Evolutionary conservation across 92 coral and sea anemone genomes (phyloP).

Genomic region (Bergia puertoricense): DNA sequence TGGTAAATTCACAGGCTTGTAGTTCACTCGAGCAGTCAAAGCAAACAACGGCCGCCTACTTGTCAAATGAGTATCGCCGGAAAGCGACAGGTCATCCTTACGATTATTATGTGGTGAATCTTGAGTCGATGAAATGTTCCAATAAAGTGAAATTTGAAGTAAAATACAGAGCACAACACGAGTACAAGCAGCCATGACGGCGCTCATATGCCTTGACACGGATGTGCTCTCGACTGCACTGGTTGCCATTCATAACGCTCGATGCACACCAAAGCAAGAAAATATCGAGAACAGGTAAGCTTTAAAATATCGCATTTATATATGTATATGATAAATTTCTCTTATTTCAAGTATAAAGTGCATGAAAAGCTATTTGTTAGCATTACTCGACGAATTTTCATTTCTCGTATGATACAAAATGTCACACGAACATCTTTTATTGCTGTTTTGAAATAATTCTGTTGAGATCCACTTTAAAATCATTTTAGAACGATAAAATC

Average conservation of each 20-base stretch:
- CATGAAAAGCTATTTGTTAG: constrained; percentile 19
- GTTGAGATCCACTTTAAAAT: constrained; percentile 7
- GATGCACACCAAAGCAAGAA: constrained; percentile 6
- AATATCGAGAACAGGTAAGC: constrained; percentile 13
- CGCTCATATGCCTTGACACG: not conserved
- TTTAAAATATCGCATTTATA: constrained; percentile 6
- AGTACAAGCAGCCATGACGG: too few relatives aligned
- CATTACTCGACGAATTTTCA: constrained; percentile 26
- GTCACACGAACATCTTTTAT: constrained; percentile 26
- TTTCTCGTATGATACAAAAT: constrained; percentile 9
- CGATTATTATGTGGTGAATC: too few relatives aligned
- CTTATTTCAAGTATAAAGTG: constrained; percentile 14
- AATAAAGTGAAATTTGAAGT: too few relatives aligned
- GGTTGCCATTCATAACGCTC: constrained; percentile 8
- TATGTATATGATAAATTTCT: not conserved
- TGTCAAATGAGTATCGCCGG: too few relatives aligned
- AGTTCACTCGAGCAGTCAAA: too few relatives aligned
- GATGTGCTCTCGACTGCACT: constrained; percentile 14
- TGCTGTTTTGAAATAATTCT: constrained; percentile 23
- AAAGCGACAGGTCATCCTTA: too few relatives aligned
- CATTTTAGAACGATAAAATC: constrained; percentile 24
- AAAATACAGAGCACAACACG: too few relatives aligned
- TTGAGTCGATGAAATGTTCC: too few relatives aligned
- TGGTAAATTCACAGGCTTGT: too few relatives aligned
- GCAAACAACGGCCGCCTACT: too few relatives aligned